Conservation (phyloP, 2,113 vertebrate species). For the Leucoraja erinaceus region DNA sequence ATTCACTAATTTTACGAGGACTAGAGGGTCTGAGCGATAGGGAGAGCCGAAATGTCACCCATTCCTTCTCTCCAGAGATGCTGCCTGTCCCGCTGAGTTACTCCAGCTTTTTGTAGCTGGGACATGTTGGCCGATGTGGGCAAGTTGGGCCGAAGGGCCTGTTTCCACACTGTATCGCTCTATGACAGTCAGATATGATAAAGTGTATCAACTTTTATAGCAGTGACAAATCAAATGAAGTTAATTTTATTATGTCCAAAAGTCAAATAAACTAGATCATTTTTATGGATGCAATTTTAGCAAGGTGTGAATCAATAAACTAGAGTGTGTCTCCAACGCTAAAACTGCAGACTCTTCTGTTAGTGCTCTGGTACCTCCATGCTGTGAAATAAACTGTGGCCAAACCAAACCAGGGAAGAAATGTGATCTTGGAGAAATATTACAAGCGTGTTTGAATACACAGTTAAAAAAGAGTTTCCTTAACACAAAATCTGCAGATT, state of each 20-base stretch:
- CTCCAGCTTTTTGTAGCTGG: too few relatives aligned
- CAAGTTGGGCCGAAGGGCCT: too few relatives aligned
- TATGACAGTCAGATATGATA: not conserved
- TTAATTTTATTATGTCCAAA: not conserved
- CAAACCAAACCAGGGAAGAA: slow-evolving; percentile 23
- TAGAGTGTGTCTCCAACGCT: not conserved
- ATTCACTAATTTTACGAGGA: too few relatives aligned
- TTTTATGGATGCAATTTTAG: not conserved
- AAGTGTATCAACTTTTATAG: not conserved
- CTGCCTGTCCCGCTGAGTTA: too few relatives aligned
- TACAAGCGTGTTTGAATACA: not conserved
- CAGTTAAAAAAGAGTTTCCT: not conserved
- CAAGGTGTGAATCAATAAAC: not conserved
- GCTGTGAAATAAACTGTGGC: not conserved
- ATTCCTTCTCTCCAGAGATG: too few relatives aligned
- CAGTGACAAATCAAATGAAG: not conserved
- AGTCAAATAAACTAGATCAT: not conserved
- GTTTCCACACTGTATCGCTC: too few relatives aligned
- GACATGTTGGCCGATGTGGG: too few relatives aligned
- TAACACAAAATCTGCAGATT: slow-evolving; percentile 8
- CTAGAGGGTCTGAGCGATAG: too few relatives aligned
- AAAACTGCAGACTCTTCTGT: not conserved
- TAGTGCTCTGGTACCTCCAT: not conserved
- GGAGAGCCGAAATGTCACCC: too few relatives aligned
- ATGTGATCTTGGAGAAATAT: not conserved